These are phyloP conservation scores for Gasteruption jaculator DNA, from an alignment of 2,888 invertebrate species.

Conservation along the genomic window DNA sequence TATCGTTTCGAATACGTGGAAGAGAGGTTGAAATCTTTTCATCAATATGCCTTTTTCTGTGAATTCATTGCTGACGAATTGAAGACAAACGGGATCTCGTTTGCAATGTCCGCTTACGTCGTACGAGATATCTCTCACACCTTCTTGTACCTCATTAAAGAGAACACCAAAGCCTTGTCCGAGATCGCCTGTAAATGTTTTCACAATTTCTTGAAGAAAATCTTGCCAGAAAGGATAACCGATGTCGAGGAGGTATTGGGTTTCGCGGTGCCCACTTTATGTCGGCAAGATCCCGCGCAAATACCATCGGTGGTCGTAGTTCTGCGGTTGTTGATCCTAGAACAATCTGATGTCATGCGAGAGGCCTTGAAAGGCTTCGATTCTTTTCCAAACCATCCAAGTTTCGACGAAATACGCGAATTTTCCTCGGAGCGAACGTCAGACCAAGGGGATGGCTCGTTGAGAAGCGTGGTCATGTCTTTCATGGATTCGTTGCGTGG, in stretches of 20 bases:
- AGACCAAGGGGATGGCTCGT: too few species aligned
- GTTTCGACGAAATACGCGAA: conserved; percentile 45
- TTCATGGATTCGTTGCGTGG: too few species aligned
- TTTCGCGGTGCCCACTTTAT: too few species aligned
- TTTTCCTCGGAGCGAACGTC: too few species aligned
- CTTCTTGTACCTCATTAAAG: conserved; percentile 55
- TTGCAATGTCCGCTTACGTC: conserved; percentile 56
- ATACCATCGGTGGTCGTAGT: conserved; percentile 43
- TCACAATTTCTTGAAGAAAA: too few species aligned
- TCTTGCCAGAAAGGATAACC: too few species aligned
- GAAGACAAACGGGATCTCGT: conserved; percentile 39
- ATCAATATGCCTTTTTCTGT: conserved; percentile 57
- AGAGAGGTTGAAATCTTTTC: conserved; percentile 56
- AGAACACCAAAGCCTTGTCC: too few species aligned
- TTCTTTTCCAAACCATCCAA: conserved; percentile 52
- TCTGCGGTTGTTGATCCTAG: conserved; percentile 56
- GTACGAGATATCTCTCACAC: conserved; percentile 58
- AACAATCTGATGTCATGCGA: conserved; percentile 52
- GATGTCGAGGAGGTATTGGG: too few species aligned
- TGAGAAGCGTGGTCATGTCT: too few species aligned
- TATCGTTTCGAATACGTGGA: conserved; percentile 53
- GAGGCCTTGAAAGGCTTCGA: conserved; percentile 54
- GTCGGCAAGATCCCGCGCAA: too few species aligned
- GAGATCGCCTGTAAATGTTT: too few species aligned
- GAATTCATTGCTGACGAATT: conserved; percentile 50